Percentiles rank a stretch among this genome's conserved stretches.
These are phyloP conservation scores for Nephrocerus scutellatus DNA, from an alignment of 2,888 invertebrate genomes.

Conservation along the genomic window DNA sequence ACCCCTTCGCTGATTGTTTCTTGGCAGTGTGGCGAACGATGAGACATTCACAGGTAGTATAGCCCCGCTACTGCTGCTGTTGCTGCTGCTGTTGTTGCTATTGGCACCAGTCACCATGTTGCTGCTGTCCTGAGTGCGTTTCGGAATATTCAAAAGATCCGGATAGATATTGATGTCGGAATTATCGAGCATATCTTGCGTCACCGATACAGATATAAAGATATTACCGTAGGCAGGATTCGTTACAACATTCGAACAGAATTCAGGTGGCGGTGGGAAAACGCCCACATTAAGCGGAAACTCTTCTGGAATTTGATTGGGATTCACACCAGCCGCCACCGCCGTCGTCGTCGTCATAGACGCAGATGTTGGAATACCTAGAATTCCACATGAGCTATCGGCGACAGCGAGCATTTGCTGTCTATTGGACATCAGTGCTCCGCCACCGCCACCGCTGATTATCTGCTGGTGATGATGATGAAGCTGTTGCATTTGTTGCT, in stretches of 20 bases:
- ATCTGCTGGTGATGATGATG: slow-evolving; percentile 27
- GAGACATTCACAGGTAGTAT: slow-evolving; percentile 37
- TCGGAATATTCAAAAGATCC: slow-evolving; percentile 68
- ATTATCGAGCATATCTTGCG: slow-evolving; percentile 60
- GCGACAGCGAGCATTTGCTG: slow-evolving; percentile 38
- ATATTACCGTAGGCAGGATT: slow-evolving; percentile 56
- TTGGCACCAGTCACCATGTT: slow-evolving; percentile 17
- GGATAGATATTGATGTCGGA: slow-evolving; percentile 67
- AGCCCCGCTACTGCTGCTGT: slow-evolving; percentile 13
- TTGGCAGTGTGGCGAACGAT: slow-evolving; percentile 50
- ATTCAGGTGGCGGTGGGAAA: slow-evolving; percentile 55
- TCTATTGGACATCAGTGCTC: slow-evolving; percentile 22
- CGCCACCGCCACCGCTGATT: slow-evolving; percentile 11
- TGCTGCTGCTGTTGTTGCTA: slow-evolving; percentile 22
- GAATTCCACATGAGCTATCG: slow-evolving; percentile 40
- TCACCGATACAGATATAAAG: slow-evolving; percentile 74
- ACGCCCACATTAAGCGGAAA: slow-evolving; percentile 49
- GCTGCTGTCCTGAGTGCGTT: slow-evolving; percentile 46
- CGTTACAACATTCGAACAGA: slow-evolving; percentile 49
- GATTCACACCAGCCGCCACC: slow-evolving; percentile 26
- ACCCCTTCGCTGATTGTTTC: slow-evolving; percentile 44
- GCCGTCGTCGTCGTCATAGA: slow-evolving; percentile 28
- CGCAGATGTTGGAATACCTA: slow-evolving; percentile 36
- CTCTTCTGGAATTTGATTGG: slow-evolving; percentile 44
- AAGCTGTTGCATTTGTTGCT: slow-evolving; percentile 16